Conservation (phyloP, 2,888 invertebrate species). For the Drosophila mettleri region DNA sequence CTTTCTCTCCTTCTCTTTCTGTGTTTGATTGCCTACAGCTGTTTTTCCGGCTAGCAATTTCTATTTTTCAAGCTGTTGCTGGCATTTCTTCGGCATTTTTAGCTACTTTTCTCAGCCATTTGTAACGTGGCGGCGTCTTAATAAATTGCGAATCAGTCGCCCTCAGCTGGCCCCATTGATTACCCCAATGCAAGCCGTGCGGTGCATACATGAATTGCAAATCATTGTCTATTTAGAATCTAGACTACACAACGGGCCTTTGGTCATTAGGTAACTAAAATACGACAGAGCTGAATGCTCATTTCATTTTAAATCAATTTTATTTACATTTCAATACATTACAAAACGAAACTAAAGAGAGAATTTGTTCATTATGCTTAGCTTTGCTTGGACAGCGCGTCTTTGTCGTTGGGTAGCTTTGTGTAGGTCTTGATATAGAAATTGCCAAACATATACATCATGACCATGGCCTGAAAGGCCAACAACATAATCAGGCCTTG, state of each 20-base stretch:
- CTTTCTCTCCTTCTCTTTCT: slow-evolving; percentile 9
- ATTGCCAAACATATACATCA: slow-evolving; percentile 87
- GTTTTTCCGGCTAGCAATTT: slow-evolving; percentile 37
- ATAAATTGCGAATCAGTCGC: slow-evolving; percentile 10
- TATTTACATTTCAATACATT: slow-evolving; percentile 26
- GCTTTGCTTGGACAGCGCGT: slow-evolving; percentile 5
- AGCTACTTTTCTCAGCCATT: neutral
- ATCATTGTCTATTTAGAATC: slow-evolving; percentile 5
- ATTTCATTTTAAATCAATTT: slow-evolving; percentile 22
- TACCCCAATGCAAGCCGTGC: neutral
- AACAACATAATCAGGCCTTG: slow-evolving; percentile 86
- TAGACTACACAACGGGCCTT: slow-evolving; percentile 19
- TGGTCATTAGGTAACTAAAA: slow-evolving; percentile 10
- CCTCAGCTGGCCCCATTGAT: neutral
- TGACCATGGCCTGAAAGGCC: slow-evolving; percentile 85
- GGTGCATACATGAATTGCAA: slow-evolving; percentile 20
- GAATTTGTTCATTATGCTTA: neutral
- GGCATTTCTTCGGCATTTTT: neutral
- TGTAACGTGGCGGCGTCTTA: neutral
- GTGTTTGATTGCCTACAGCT: slow-evolving; percentile 52
- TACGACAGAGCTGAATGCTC: neutral
- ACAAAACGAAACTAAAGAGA: neutral
- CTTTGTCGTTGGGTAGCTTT: neutral
- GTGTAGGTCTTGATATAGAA: slow-evolving; percentile 87
- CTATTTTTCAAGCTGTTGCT: slow-evolving; percentile 21